Conservation (phyloP, 1,140 invertebrate species). For the Penaeus japonicus region DNA sequence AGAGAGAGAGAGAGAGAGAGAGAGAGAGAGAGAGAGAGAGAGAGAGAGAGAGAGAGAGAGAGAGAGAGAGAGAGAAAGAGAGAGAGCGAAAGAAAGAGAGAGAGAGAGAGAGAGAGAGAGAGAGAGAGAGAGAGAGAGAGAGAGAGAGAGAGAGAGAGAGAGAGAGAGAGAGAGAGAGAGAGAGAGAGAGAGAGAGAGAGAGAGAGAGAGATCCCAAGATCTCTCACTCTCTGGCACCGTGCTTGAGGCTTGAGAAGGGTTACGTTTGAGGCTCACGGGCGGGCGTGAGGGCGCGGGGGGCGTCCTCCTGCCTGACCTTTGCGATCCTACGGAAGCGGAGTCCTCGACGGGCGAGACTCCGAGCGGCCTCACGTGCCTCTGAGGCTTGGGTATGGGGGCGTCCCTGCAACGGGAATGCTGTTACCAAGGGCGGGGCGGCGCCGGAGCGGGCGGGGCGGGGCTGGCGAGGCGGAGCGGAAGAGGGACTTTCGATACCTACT, state of each 20-base stretch:
- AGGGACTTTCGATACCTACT: slow-evolving; percentile 14
- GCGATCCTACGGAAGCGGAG: too few relatives aligned
- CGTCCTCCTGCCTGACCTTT: too few relatives aligned
- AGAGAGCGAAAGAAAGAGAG: background rate
- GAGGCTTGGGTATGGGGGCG: too few relatives aligned
- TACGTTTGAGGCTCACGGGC: too few relatives aligned
- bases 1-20: background rate
- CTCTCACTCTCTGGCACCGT: too few relatives aligned
- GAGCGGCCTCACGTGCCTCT: too few relatives aligned
- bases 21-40: background rate
- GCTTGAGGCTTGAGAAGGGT: too few relatives aligned
- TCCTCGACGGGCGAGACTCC: too few relatives aligned
- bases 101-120: background rate
- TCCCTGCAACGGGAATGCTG: too few relatives aligned
- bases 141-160: background rate
- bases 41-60: background rate
- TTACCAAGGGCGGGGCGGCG: background rate
- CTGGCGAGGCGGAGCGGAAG: background rate
- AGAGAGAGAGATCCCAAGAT: too few relatives aligned
- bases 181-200: background rate
- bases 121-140: background rate
- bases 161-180: background rate
- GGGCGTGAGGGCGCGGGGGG: too few relatives aligned
- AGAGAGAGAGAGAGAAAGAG: background rate
- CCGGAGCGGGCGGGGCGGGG: background rate